These are phyloP conservation scores for Limnephilus rhombicus DNA, from an alignment of 2,888 invertebrate genomes.

Conservation along the genomic window DNA sequence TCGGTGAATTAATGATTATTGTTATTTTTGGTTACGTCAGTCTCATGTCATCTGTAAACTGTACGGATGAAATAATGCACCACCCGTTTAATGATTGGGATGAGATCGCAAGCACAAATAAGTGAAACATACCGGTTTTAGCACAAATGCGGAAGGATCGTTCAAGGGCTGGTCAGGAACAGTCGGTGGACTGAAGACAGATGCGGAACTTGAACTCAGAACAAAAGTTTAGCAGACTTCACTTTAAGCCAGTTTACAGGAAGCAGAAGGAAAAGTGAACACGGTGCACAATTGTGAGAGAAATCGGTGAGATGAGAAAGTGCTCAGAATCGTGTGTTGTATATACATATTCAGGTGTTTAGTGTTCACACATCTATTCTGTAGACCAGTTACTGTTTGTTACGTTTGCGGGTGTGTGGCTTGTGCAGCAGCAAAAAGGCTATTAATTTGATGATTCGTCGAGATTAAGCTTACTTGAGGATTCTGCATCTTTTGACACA, in stretches of 20 bases:
- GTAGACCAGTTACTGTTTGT: slow-evolving; percentile 3
- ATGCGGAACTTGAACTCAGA: slow-evolving; percentile 48
- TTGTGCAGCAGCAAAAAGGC: slow-evolving; percentile 7
- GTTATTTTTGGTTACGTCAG: slow-evolving; percentile 25
- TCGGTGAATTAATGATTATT: slow-evolving; percentile 6
- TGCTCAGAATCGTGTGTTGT: slow-evolving; percentile 29
- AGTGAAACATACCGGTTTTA: slow-evolving; percentile 63
- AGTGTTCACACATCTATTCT: background rate
- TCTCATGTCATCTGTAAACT: background rate
- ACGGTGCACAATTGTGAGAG: slow-evolving; percentile 23
- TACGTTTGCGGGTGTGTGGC: background rate
- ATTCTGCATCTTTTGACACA: slow-evolving; percentile 59
- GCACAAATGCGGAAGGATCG: slow-evolving; percentile 60
- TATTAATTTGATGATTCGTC: background rate
- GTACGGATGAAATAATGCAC: slow-evolving; percentile 18
- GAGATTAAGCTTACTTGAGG: slow-evolving; percentile 53
- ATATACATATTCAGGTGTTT: background rate
- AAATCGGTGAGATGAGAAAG: slow-evolving; percentile 24
- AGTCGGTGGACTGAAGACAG: slow-evolving; percentile 41
- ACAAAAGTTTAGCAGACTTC: slow-evolving; percentile 16
- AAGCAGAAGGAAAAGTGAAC: background rate
- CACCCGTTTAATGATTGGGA: slow-evolving; percentile 31
- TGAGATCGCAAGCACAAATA: slow-evolving; percentile 60
- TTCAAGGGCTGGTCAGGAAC: slow-evolving; percentile 49
- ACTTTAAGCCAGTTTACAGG: slow-evolving; percentile 4